These are phyloP conservation scores for Papilio polytes DNA, from an alignment of 1,140 invertebrate species.

Conservation along the genomic window DNA sequence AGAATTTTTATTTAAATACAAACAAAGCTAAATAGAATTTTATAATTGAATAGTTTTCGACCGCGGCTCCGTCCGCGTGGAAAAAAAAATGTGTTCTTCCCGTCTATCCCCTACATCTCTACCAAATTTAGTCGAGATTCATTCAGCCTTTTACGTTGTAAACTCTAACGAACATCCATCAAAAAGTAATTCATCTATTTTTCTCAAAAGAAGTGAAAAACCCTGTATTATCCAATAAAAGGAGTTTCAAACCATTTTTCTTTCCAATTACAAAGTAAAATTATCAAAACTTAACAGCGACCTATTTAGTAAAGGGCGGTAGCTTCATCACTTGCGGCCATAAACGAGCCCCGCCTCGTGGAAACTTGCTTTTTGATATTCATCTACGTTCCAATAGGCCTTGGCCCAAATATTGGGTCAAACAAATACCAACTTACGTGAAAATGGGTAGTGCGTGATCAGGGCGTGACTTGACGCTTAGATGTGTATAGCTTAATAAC, in stretches of 20 bases:
- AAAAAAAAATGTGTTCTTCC: too few relatives aligned
- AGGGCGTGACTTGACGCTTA: constrained; percentile 43
- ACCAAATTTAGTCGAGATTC: too few relatives aligned
- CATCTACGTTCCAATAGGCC: constrained; percentile 57
- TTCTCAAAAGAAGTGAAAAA: not conserved
- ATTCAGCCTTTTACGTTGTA: too few relatives aligned
- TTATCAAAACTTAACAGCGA: constrained; percentile 1
- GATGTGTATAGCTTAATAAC: not conserved
- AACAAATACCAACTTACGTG: constrained; percentile 55
- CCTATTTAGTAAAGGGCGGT: constrained; percentile 19
- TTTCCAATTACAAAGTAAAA: not conserved
- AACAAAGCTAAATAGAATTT: not conserved
- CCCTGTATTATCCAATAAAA: not conserved
- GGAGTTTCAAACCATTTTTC: not conserved
- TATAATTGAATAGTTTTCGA: too few relatives aligned
- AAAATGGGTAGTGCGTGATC: constrained; percentile 41
- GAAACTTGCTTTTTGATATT: constrained; percentile 65
- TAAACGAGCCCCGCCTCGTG: constrained; percentile 47
- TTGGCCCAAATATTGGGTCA: constrained; percentile 66
- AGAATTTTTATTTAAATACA: not conserved
- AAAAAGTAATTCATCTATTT: not conserved
- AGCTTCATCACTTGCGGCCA: constrained; percentile 40
- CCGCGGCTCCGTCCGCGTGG: too few relatives aligned
- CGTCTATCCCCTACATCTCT: too few relatives aligned
- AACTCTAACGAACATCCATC: too few relatives aligned